A percentile compares a stretch with the other conserved stretches of the same genome.
These are phyloP conservation scores for Theretra japonica DNA, from an alignment of 2,888 invertebrate species.

Conservation along the genomic window DNA sequence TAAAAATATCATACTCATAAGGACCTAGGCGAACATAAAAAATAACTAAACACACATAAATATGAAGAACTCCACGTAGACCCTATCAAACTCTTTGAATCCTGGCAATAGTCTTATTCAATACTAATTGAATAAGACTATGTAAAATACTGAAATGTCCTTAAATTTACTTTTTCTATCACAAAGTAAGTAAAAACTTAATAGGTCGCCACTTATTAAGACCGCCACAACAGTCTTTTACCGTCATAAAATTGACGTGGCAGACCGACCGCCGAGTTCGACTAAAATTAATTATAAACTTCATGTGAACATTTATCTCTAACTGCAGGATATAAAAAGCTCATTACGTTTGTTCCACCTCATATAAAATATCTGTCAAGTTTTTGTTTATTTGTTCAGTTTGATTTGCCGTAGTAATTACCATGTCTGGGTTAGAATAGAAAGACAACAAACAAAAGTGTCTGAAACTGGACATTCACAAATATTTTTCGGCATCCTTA, in stretches of 20 bases:
- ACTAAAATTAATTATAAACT: conserved; percentile 12
- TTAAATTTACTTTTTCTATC: too few species aligned
- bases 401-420: background rate
- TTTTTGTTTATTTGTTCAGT: background rate
- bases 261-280: conserved; percentile 8
- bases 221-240: background rate
- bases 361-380: background rate
- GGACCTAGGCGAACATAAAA: too few species aligned
- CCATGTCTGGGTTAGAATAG: background rate
- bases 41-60: too few species aligned
- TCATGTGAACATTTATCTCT: conserved; percentile 13
- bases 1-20: too few species aligned
- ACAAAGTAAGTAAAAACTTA: background rate
- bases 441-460: background rate
- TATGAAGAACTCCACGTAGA: too few species aligned
- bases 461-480: too few species aligned
- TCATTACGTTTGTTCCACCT: background rate
- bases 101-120: too few species aligned
- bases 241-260: background rate
- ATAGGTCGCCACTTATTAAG: background rate
- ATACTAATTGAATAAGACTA: too few species aligned
- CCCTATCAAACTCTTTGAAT: too few species aligned
- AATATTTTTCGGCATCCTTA: too few species aligned
- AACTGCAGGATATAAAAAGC: background rate
- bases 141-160: too few species aligned